Evolutionary conservation across 64 coral and sea anemone genomes (phyloP).

Genomic region (Stichodactyla mertensii): DNA sequence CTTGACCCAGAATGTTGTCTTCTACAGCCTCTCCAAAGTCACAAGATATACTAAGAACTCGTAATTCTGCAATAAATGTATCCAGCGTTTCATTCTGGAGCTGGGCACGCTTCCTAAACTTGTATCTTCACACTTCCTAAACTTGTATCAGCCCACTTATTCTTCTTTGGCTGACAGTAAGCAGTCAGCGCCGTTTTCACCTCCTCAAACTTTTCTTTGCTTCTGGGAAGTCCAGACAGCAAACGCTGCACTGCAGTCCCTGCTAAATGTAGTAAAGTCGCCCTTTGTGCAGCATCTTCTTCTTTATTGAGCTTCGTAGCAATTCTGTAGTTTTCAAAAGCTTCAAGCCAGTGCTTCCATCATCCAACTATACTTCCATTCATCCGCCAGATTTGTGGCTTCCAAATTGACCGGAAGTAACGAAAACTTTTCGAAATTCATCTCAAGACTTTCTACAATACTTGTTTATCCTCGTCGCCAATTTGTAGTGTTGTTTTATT

Average conservation of each 20-base stretch:
- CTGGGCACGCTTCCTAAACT: constrained; percentile 34
- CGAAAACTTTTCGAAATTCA: background rate
- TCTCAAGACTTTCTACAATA: no score
- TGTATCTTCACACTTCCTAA: no score
- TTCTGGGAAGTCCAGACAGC: constrained; percentile 41
- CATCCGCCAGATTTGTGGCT: constrained; percentile 27
- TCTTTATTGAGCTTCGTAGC: constrained; percentile 41
- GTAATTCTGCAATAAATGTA: constrained; percentile 34
- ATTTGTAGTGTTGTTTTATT: no score
- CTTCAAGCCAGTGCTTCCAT: constrained; percentile 41
- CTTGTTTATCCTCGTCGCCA: no score
- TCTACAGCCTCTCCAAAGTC: constrained; percentile 38
- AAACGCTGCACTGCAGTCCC: constrained; percentile 44
- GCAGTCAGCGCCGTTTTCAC: constrained; percentile 14
- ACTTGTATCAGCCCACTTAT: constrained; percentile 36
- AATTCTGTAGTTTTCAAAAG: constrained; percentile 49
- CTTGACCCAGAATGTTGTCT: constrained; percentile 50
- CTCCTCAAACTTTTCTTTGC: constrained; percentile 30
- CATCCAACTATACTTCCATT: no score
- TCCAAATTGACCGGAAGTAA: constrained; percentile 32
- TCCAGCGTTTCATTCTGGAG: constrained; percentile 23
- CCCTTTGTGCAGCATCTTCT: constrained; percentile 28
- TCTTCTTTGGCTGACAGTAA: constrained; percentile 26
- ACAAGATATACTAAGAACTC: constrained; percentile 11
- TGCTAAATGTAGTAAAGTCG: constrained; percentile 45